Evolutionary conservation across 2,113 vertebrate species (phyloP).

Genomic region (Microtus montanus): DNA sequence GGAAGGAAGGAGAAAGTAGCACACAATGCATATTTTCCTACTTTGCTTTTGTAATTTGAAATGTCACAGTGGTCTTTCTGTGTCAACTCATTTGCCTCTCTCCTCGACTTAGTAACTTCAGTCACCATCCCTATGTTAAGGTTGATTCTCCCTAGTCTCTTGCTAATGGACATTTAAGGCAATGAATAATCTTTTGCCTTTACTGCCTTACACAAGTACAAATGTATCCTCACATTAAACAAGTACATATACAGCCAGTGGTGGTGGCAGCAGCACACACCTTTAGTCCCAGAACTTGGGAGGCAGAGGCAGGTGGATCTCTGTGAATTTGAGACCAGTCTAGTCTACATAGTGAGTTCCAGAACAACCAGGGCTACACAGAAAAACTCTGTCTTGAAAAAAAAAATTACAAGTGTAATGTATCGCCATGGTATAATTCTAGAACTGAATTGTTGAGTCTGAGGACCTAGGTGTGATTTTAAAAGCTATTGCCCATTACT

Average conservation of each 20-base stretch:
- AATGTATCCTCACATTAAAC: neutral
- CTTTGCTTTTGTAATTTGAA: neutral
- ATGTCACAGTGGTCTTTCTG: neutral
- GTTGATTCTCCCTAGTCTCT: neutral
- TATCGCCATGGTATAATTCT: neutral
- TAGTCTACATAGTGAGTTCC: neutral
- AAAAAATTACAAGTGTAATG: neutral
- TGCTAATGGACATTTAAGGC: neutral
- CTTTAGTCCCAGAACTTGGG: neutral
- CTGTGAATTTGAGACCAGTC: neutral
- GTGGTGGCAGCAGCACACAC: neutral
- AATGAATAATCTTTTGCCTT: neutral
- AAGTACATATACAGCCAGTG: neutral
- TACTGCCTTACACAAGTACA: neutral
- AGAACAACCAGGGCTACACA: neutral
- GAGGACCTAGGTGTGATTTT: neutral
- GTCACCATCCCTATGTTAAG: neutral
- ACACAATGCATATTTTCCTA: neutral
- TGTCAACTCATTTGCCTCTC: neutral
- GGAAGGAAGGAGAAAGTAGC: neutral
- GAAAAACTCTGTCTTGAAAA: neutral
- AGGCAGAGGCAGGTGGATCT: neutral
- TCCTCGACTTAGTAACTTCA: neutral
- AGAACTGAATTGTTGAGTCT: neutral
- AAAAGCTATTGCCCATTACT: neutral